Evolutionary conservation across 2,113 vertebrate species (phyloP).

Genomic region (Limanda limanda): DNA sequence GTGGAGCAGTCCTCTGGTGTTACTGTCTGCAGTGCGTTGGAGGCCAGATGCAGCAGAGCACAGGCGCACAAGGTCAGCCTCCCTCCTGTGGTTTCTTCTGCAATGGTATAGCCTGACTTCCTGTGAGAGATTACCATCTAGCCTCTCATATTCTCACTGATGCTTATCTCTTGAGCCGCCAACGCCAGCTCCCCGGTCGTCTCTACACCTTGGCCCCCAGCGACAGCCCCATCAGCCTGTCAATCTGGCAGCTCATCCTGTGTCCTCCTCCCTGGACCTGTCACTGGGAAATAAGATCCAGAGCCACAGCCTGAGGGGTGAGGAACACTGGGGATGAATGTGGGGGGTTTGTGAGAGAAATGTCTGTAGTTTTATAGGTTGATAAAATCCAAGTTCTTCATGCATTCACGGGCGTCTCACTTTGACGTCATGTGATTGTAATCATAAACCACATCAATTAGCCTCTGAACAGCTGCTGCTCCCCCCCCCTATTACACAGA

Average conservation of each 20-base stretch:
- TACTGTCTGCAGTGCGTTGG: no score
- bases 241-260: conserved; percentile 71
- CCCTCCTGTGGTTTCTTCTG: conserved; percentile 82
- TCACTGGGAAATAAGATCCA: conserved; percentile 75
- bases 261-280: conserved; percentile 58
- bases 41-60: conserved; percentile 22
- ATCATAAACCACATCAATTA: conserved; percentile 4
- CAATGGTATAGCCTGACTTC: conserved; percentile 81
- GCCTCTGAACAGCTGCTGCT: not conserved
- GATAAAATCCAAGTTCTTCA: no score
- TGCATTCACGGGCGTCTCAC: no score
- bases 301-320: conserved; percentile 38
- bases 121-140: conserved; percentile 82
- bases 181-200: conserved; percentile 63
- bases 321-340: conserved; percentile 32
- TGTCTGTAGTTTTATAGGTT: not conserved
- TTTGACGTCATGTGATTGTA: not conserved
- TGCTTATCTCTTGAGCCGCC: conserved; percentile 77
- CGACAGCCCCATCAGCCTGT: conserved; percentile 65
- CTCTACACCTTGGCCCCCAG: conserved; percentile 69
- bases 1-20: no score
- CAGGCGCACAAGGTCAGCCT: conserved; percentile 78
- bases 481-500: conserved; percentile 1
- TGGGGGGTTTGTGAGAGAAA: conserved; percentile 16
- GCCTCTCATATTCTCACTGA: conserved; percentile 80